phyloP scores from a whole-genome alignment of 2,797 vertebrate genomes.

The Tamandua tetradactyla region DNA sequence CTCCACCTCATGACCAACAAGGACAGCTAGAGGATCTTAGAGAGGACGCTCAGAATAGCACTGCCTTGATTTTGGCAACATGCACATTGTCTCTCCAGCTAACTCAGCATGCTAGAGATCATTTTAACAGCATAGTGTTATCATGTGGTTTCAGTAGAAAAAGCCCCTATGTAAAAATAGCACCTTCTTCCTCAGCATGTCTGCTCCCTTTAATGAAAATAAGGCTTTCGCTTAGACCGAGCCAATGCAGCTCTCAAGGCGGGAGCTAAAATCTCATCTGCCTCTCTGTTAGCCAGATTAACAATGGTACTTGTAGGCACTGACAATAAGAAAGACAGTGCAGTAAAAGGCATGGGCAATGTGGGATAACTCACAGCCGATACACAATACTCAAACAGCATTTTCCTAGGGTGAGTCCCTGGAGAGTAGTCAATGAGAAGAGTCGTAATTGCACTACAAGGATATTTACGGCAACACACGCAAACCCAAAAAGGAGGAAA shows the following conservation, averaged over 20 bases:
- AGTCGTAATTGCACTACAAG: neutral
- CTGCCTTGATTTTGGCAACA: constrained; percentile 73
- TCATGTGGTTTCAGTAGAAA: constrained; percentile 80
- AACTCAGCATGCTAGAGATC: constrained; percentile 78
- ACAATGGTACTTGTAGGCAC: neutral
- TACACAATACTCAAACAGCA: neutral
- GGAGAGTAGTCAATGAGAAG: constrained; percentile 21
- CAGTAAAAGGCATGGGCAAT: neutral
- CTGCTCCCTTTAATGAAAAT: constrained; percentile 80
- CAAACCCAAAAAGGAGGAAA: neutral
- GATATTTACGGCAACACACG: constrained; percentile 3
- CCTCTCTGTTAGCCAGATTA: constrained; percentile 65
- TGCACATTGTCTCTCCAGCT: constrained; percentile 75
- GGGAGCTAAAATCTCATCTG: constrained; percentile 72
- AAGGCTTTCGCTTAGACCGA: constrained; percentile 70
- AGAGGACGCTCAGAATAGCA: constrained; percentile 52
- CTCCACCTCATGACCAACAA: constrained; percentile 46
- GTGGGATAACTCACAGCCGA: neutral
- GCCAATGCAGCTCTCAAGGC: constrained; percentile 70
- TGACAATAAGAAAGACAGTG: constrained; percentile 35
- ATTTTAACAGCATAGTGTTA: constrained; percentile 78
- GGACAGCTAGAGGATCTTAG: constrained; percentile 62
- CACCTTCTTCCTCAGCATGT: constrained; percentile 81
- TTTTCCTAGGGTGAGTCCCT: constrained; percentile 10
- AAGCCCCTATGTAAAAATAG: constrained; percentile 80